Base-by-base conservation (phyloP, 1,140 invertebrate genomes). In the Drosophila takahashii region DNA sequence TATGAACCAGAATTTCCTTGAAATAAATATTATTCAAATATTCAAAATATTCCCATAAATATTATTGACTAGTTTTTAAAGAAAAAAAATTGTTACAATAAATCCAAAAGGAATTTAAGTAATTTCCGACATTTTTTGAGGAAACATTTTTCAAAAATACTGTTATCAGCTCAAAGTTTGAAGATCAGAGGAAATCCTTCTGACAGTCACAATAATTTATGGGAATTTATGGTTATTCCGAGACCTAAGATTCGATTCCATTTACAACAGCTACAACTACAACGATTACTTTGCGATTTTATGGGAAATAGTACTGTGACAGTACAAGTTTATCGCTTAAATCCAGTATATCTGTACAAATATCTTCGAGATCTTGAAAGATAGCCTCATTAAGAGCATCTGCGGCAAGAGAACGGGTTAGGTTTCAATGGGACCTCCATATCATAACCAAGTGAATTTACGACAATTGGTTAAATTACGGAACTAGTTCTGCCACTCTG, bases 371-470 rank as follows among this genome's bases (percentile, higher is more conserved):
- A 54, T 54, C 22, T 29, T n/a, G 16, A 47, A 7, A 48, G 10
- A 36, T 26, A 39, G 18, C 8, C 18, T 26, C 48, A 18, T 18
- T 51, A 34, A 51, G 16, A 16, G 3, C 47, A 48, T 48, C 27
- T 32, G 27, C 29, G 34, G 29, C 13, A 9, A 34, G 2, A 10
- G 6, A 57, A 51, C 29, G 9, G 32, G 44, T 56, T 34, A 10
- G 11, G 11, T 13, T 4, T 13, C 44, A 26, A 47, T 32, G 47
- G n/a, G 47, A 32, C 27, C 47, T 32, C n/a, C 16, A 58, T 36
- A 58, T 36, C 60, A 67, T 65, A 66, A 65, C 13, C 10, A 61
- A 66, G 16, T 61, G 16, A 66, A 48, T 60, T 66, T 66, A 66
- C 27, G 56, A 58, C 56, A 66, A 39, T 48, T 39, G 32, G 11